A percentile compares a stretch with the other conserved stretches of the same genome.
Evolutionary conservation across 2,113 vertebrate species (phyloP).

Genomic region (Phylloscopus whistleri): DNA sequence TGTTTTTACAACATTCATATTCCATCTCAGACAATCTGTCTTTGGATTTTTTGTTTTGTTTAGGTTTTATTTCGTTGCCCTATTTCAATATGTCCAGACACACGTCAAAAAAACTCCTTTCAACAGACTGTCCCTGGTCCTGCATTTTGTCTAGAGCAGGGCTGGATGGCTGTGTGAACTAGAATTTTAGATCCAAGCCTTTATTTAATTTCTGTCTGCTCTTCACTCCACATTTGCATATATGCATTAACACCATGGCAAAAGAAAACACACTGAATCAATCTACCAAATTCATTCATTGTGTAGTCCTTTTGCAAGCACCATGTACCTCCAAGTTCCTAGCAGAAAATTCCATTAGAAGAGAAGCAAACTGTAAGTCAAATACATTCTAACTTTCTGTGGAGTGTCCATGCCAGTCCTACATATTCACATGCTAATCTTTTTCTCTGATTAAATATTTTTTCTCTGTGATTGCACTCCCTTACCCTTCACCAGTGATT

Average conservation of each 20-base stretch:
- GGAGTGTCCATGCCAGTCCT: not conserved
- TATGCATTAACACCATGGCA: not conserved
- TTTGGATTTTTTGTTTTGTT: not conserved
- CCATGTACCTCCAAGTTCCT: not conserved
- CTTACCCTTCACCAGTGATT: not conserved
- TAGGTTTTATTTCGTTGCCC: not conserved
- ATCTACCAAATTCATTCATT: not conserved
- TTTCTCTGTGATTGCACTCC: not conserved
- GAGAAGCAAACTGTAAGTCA: not conserved
- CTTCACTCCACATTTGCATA: not conserved
- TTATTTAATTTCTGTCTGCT: not conserved
- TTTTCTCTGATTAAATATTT: not conserved
- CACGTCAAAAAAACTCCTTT: rapidly evolving
- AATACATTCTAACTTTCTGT: not conserved
- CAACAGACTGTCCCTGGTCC: not conserved
- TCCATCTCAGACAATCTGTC: not conserved
- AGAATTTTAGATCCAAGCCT: not conserved
- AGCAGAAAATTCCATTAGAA: not conserved
- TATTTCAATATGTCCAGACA: not conserved
- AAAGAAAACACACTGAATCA: not conserved
- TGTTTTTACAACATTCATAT: not conserved
- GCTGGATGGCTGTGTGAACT: not conserved
- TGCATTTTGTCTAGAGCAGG: not conserved
- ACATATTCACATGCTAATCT: not conserved
- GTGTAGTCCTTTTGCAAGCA: not conserved